Evolutionary conservation across 1,140 invertebrate species (phyloP).

Genomic region (Leptoteleia sp.): DNA sequence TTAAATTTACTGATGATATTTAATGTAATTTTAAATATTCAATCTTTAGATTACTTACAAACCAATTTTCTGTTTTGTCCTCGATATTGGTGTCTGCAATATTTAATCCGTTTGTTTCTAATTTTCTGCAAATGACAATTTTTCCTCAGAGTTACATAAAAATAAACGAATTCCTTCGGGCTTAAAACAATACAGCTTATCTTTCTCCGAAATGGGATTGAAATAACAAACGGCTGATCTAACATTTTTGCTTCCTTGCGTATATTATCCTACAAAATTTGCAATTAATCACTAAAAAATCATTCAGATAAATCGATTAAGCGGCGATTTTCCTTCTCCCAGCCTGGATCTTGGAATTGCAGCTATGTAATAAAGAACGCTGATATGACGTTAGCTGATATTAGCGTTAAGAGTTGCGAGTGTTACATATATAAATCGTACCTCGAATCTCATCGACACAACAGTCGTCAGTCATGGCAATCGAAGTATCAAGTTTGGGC

Average conservation of each 20-base stretch:
- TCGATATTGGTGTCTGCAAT: too few species aligned
- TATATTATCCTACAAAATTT: background rate
- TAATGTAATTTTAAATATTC: too few species aligned
- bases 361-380: conserved; percentile 10
- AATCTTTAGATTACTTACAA: too few species aligned
- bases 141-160: too few species aligned
- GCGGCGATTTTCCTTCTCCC: conserved; percentile 23
- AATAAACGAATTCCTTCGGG: too few species aligned
- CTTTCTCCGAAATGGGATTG: too few species aligned
- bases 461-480: conserved; percentile 21
- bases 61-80: too few species aligned
- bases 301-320: conserved; percentile 1
- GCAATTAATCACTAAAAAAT: background rate
- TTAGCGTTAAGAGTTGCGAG: conserved; percentile 2
- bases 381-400: conserved; percentile 33
- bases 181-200: too few species aligned
- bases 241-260: background rate
- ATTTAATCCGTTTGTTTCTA: too few species aligned
- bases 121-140: too few species aligned
- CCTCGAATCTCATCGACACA: conserved; percentile 21
- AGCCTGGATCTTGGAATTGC: conserved; percentile 14
- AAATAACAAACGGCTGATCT: too few species aligned
- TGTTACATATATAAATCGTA: conserved; percentile 49
- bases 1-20: too few species aligned
- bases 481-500: conserved; percentile 14